Evolutionary conservation across 1,140 invertebrate genomes (phyloP), one percentile per base, ranked within the genome.

Genomic region (Antheraea pernyi): DNA sequence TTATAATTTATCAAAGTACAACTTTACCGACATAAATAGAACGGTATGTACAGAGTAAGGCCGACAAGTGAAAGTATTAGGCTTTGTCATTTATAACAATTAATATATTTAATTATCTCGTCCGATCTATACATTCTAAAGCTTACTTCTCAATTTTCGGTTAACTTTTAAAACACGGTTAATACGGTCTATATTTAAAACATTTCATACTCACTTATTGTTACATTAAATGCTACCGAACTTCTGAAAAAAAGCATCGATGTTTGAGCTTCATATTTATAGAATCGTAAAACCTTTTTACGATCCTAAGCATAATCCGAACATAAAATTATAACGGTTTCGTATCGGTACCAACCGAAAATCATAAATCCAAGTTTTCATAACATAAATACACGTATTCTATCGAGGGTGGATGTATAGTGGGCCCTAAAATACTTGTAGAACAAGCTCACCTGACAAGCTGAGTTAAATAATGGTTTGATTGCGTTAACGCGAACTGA

Each of bases 221-320:
- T 53, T 53, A 53, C 46, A 53, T 53, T 53, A 53, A 53, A 53
- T 6, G 46, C 46, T 16, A 53, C 18, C 2, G 48, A 46, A 39
- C 48, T 59, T 48, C 65, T 19, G 53, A 59, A 59, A 46, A 67
- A 67, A 59, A 53, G 30, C 53, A 67, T 79, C 72, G 67, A 78
- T 78, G 80, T 77, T 82, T 76, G 77, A 81, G 73, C 75, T 74
- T 68, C 76, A 77, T 83, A 84, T 88, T 89, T 89, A 89, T 84
- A 84, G 86, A 83, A 81, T 83, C 88, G 79, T 88, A 85, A 90
- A 90, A 81, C 68, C 64, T 76, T 79, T 89, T 88, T 86, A 89
- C 80, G 86, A 85, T 72, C 58, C 19, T 46, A 69, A 71, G 77
- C 69, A 78, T 81, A 79, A 81, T 80, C 75, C 73, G 72, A 74